A percentile compares a stretch with the other conserved stretches of the same genome.
These are phyloP conservation scores for Zaprionus obscuricornis DNA, from an alignment of 2,888 invertebrate species.

Conservation along the genomic window DNA sequence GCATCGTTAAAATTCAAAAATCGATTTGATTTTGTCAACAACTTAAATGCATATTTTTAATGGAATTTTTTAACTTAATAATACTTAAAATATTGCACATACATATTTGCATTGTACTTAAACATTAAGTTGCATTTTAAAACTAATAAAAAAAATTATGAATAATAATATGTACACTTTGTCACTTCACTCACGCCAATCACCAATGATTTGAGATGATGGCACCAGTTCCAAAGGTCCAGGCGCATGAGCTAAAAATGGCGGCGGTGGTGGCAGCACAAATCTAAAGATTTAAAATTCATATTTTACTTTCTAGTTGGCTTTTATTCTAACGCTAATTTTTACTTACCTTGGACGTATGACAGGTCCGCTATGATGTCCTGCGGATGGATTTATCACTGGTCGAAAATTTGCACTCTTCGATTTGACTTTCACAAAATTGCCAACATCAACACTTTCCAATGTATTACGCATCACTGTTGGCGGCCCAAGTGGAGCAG, in stretches of 20 bases:
- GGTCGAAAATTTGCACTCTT: conserved; percentile 58
- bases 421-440: conserved; percentile 42
- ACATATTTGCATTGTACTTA: no score
- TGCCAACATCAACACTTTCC: conserved; percentile 61
- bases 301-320: background rate
- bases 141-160: no score
- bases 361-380: no score
- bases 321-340: background rate
- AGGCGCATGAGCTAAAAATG: conserved; percentile 49
- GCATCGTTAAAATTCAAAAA: no score
- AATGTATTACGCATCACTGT: conserved; percentile 55
- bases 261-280: conserved; percentile 39
- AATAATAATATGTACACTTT: no score
- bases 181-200: conserved; percentile 68
- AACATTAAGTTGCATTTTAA: no score
- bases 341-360: conserved; percentile 40
- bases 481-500: background rate
- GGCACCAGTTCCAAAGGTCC: conserved; percentile 64
- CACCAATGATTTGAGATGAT: conserved; percentile 65
- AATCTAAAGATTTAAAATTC: conserved; percentile 25
- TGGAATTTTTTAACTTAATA: no score
- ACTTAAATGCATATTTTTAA: no score
- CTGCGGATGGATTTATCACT: conserved; percentile 57
- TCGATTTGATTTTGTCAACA: no score
- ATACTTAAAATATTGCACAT: no score